Evolutionary conservation across 2,113 vertebrate genomes (phyloP).

Genomic region (Rafetus swinhoei): DNA sequence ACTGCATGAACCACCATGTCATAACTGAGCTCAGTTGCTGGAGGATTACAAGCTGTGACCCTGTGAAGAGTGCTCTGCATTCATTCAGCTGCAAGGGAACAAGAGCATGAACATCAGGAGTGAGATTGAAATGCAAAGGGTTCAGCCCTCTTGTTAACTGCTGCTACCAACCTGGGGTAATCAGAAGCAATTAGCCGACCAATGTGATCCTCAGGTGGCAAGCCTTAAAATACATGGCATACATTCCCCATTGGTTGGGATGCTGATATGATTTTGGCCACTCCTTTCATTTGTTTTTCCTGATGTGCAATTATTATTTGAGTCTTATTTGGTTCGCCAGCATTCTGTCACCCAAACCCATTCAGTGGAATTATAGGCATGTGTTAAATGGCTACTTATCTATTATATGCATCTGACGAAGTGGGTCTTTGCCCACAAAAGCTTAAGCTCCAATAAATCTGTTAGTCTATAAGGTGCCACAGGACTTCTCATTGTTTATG

Average conservation of each 20-base stretch:
- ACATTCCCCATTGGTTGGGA: background rate
- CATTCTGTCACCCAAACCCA: slow-evolving; percentile 8
- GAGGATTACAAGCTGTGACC: background rate
- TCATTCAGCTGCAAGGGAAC: background rate
- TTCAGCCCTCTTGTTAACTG: background rate
- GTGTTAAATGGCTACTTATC: slow-evolving; percentile 36
- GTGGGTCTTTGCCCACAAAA: too few species aligned
- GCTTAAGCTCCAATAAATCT: too few species aligned
- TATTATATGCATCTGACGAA: background rate
- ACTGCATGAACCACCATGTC: background rate
- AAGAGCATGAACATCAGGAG: background rate
- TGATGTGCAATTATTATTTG: background rate
- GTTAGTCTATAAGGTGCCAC: too few species aligned
- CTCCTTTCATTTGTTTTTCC: background rate
- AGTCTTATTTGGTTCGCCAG: slow-evolving; percentile 16
- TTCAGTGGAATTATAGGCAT: slow-evolving; percentile 49
- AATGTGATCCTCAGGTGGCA: background rate
- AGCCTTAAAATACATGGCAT: background rate
- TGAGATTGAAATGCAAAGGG: background rate
- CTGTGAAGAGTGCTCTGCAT: background rate
- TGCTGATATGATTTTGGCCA: background rate
- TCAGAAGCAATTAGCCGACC: background rate
- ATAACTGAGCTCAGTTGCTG: background rate
- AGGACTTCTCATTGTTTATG: too few species aligned
- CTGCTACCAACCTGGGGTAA: background rate